Evolutionary conservation across 1,140 invertebrate genomes (phyloP), one percentile per base, ranked within the genome.

Genomic region (Drosophila melanica): DNA sequence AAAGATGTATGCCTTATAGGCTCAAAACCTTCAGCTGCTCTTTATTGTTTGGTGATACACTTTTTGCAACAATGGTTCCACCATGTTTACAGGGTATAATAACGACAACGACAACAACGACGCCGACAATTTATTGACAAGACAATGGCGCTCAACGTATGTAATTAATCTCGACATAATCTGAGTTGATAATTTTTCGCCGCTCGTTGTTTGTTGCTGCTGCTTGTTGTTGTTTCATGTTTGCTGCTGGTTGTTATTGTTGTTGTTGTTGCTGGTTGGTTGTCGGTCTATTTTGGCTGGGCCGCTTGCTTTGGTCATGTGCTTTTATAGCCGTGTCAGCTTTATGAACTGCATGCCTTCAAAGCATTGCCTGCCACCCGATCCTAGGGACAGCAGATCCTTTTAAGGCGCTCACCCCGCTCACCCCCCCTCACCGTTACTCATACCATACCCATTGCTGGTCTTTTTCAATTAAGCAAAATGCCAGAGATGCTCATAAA

Each of bases 91-190:
- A 58, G 55, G 55, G 55, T 58, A 58, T 58, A 10, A 71, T 69
- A 80, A 54, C 70, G 51, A 63, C 73, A 71, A 37, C 53, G 41
- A 60, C 59, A 16, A 60, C 82, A 66, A 73, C 82, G 44, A 62
- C 81, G 75, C 70, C 76, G 84, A 87, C 84, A 87, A 87, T 87
- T 87, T 86, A 87, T 87, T 87, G 84, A 87, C 84, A 87, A 87
- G 84, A 87, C 84, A 87, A 87, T 87, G 84, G 84, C 85, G 84
- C 75, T 89, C 84, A 79, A 75, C 84, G 84, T 87, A 89, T 87
- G 84, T 87, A 87, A 87, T 87, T 87, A 87, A 87, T 87, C 84
- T 87, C 79, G 84, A 87, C 84, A 87, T 87, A 87, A 87, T 87
- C 84, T 87, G 79, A 87, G 82, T 87, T 89, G 82, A 87, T 87